These are phyloP conservation scores for Nemotelus pantherinus DNA, from an alignment of 2,888 invertebrate genomes.

Conservation along the genomic window DNA sequence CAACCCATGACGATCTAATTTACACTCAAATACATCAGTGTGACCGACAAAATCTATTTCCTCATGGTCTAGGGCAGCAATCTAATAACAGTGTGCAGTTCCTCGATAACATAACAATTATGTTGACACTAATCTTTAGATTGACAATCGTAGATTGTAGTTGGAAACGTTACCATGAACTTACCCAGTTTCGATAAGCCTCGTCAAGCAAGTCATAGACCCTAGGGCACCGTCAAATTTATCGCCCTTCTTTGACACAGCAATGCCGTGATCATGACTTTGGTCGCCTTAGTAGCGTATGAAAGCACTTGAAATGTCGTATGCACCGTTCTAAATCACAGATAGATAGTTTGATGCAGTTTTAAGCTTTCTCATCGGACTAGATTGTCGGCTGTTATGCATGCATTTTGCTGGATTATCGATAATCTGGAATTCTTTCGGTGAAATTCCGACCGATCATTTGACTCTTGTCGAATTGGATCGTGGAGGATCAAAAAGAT, in stretches of 20 bases:
- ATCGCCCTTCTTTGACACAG: not conserved
- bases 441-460: not conserved
- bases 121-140: not conserved
- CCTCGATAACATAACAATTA: not conserved
- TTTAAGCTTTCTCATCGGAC: not conserved
- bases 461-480: too few species aligned
- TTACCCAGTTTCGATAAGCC: not conserved
- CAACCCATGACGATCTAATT: too few species aligned
- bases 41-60: too few species aligned
- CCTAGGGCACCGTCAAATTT: not conserved
- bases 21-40: too few species aligned
- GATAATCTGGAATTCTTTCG: slow-evolving; percentile 22
- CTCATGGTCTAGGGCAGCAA: not conserved
- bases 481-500: too few species aligned
- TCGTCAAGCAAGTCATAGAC: not conserved
- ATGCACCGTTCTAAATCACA: not conserved
- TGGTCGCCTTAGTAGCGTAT: not conserved
- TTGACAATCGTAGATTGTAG: not conserved
- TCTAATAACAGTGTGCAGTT: too few species aligned
- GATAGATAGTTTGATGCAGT: not conserved
- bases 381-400: not conserved
- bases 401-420: slow-evolving; percentile 1
- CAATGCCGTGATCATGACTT: not conserved
- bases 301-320: not conserved
- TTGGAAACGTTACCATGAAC: not conserved